Evolutionary conservation across 2,888 invertebrate species (phyloP).

Genomic region (Limnephilus lunatus): DNA sequence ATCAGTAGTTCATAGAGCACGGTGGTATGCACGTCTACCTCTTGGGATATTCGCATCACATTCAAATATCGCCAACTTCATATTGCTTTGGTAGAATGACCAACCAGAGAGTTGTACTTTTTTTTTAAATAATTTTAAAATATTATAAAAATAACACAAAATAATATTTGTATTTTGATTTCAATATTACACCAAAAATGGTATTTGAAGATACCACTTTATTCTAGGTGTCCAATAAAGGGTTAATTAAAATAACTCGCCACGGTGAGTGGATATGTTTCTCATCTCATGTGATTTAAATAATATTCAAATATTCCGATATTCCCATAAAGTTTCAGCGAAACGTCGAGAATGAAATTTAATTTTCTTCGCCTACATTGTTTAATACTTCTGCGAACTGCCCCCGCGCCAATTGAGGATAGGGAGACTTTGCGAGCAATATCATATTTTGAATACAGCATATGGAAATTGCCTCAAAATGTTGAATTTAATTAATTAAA

Average conservation of each 20-base stretch:
- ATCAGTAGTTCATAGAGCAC: no score
- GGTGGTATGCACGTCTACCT: no score
- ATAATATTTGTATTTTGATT: no score
- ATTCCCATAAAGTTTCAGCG: not conserved
- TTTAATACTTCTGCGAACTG: not conserved
- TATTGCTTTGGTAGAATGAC: no score
- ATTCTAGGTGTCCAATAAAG: no score
- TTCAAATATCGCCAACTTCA: no score
- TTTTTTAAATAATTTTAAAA: no score
- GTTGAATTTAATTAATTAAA: not conserved
- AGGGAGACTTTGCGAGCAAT: not conserved
- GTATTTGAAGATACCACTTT: not conserved
- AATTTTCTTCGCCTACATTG: not conserved
- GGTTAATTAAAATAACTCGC: not conserved
- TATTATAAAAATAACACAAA: no score
- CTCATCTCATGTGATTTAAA: not conserved
- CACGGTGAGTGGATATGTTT: not conserved
- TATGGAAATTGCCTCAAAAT: not conserved
- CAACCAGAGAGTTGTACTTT: no score
- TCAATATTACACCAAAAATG: not conserved
- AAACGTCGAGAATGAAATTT: not conserved
- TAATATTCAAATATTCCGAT: not conserved
- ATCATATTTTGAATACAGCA: not conserved
- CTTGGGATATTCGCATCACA: no score
- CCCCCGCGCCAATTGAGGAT: not conserved